Evolutionary conservation across 2,888 invertebrate genomes (phyloP), one percentile per base, ranked within the genome.

Genomic region (Artemia sp.): DNA sequence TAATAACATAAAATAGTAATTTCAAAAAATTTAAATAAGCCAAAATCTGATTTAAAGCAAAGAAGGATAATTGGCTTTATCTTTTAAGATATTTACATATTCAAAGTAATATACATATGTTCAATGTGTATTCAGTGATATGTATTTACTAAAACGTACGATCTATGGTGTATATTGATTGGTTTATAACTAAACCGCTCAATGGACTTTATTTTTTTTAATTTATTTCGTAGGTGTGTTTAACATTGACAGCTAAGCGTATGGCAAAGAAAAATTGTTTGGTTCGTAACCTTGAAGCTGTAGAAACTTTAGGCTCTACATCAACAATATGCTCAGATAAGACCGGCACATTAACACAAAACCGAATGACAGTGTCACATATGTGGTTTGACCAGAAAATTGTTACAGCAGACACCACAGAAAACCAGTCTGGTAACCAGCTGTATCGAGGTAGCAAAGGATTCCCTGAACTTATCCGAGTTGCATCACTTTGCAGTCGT

Each of bases 341-440:
- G 82, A 97, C 97, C 74, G 97, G 97, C 74, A 98, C 96, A 10
- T 83, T 96, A 72, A 98, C 98, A 24, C 97, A 98, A 81, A 98
- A 98, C 83, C 84, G 95, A 77, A 97, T 97, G 97, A 97, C 97
- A 50, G 96, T 97, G 70, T 95, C 96, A 74, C 97, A 97, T 82
- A 95, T 96, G 94, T 96, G 95, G 91, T 95, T 94, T 79, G 96
- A 97, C 79, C 92, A 95, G 80, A 90, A 92, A 81, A 97, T 98
- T 80, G 92, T 95, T 77, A 96, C 97, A 80, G 95, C 96, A 72
- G 97, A 98, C 78, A 97, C 97, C 74, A 95, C 95, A 76, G 97
- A 98, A 81, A 94, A 96, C 82, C 96, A 97, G 80, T 91, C 92
- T 75, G 94, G 82, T 76, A 8, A 91, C 67, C 91, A 92, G 80